Evolutionary conservation across 1,140 invertebrate genomes (phyloP).

Genomic region (Orchestia grillus): DNA sequence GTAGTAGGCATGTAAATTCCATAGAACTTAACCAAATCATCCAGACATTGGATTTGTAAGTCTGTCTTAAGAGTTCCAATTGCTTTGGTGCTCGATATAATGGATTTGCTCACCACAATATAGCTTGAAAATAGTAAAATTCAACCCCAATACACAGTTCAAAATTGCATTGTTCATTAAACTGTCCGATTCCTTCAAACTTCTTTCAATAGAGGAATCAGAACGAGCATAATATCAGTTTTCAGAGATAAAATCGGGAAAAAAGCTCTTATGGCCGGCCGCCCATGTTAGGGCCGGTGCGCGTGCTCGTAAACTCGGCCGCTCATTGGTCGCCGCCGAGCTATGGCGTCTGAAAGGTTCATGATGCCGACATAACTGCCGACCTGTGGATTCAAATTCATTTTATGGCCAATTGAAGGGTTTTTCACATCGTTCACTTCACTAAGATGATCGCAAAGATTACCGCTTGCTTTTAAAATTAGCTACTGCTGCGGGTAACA

Average conservation of each 20-base stretch:
- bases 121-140: neutral
- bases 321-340: constrained; percentile 36
- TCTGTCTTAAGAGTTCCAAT: neutral
- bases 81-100: neutral
- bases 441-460: neutral
- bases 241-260: constrained; percentile 33
- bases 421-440: neutral
- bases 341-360: constrained; percentile 1
- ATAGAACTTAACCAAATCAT: neutral
- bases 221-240: neutral
- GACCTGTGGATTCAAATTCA: constrained; percentile 53
- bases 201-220: neutral
- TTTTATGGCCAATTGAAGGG: constrained; percentile 28
- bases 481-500: neutral
- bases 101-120: neutral
- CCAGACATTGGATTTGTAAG: neutral
- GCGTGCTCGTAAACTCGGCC: constrained; percentile 50
- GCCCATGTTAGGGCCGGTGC: constrained; percentile 27
- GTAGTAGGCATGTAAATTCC: neutral
- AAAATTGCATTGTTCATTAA: neutral
- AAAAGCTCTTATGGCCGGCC: constrained; percentile 31
- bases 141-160: neutral
- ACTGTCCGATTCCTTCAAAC: neutral
- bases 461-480: neutral
- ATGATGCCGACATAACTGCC: constrained; percentile 25